A percentile compares a stretch with the other conserved stretches of the same genome.
phyloP scores from a whole-genome alignment of 1,140 invertebrate species.

The Saccostrea glomerata region DNA sequence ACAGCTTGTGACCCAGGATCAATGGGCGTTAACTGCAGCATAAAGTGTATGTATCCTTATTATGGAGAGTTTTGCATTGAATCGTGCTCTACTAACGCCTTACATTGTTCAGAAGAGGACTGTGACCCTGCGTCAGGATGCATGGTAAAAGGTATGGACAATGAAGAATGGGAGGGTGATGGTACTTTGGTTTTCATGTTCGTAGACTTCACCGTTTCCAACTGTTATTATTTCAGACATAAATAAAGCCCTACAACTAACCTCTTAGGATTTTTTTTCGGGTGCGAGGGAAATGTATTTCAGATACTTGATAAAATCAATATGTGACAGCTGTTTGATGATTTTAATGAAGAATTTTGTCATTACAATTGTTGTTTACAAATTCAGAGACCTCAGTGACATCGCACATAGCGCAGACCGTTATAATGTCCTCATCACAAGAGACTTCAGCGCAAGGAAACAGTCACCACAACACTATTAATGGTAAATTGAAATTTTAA shows the following conservation, averaged over 20 bases:
- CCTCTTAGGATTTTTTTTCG: neutral
- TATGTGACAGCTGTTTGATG: neutral
- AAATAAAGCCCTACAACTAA: neutral
- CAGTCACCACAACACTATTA: neutral
- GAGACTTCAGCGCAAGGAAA: neutral
- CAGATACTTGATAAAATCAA: neutral
- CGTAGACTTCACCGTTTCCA: too few relatives aligned
- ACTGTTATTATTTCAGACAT: neutral
- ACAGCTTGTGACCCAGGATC: neutral
- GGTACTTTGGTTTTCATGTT: too few relatives aligned
- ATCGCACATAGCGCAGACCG: neutral
- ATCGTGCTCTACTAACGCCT: neutral
- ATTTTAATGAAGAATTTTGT: neutral
- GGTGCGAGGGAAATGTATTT: neutral
- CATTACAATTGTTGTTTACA: neutral
- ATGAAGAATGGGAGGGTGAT: neutral
- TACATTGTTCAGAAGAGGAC: neutral
- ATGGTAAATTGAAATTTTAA: neutral
- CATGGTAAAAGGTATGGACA: neutral
- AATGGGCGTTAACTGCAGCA: neutral
- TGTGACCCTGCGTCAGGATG: neutral
- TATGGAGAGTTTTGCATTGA: neutral
- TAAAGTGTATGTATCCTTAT: neutral
- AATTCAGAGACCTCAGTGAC: neutral
- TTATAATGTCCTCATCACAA: neutral